phyloP scores from a whole-genome alignment of 2,797 vertebrate species.

The Sphenopsis melanotis region DNA sequence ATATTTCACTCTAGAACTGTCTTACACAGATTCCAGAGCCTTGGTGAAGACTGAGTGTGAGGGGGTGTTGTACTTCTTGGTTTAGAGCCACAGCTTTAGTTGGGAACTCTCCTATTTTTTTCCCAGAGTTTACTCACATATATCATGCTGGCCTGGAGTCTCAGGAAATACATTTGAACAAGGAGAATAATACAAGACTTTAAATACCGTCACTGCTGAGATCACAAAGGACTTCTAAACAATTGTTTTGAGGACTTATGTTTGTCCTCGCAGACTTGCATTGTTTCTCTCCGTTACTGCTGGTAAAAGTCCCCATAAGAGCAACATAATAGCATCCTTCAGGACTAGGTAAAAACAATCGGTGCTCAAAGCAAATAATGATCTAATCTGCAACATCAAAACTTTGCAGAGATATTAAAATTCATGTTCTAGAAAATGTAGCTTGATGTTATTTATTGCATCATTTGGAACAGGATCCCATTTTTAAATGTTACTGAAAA shows the following conservation, averaged over 20 bases:
- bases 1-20: background rate
- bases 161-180: background rate
- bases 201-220: background rate
- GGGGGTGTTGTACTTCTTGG: background rate
- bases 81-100: background rate
- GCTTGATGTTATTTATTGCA: background rate
- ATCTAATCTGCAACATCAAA: slow-evolving; percentile 6
- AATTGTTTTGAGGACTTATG: background rate
- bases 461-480: background rate
- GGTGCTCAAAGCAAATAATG: background rate
- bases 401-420: background rate
- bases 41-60: background rate
- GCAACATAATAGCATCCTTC: background rate
- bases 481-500: slow-evolving; percentile 34
- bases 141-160: background rate
- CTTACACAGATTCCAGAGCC: background rate
- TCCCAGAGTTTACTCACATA: background rate
- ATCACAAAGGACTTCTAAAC: background rate
- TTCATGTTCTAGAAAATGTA: background rate
- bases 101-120: background rate
- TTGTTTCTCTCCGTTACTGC: background rate
- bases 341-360: background rate
- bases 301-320: background rate
- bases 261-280: background rate
- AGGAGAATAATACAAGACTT: background rate